phyloP scores from a whole-genome alignment of 2,113 vertebrate genomes.

The Podocnemis expansa region DNA sequence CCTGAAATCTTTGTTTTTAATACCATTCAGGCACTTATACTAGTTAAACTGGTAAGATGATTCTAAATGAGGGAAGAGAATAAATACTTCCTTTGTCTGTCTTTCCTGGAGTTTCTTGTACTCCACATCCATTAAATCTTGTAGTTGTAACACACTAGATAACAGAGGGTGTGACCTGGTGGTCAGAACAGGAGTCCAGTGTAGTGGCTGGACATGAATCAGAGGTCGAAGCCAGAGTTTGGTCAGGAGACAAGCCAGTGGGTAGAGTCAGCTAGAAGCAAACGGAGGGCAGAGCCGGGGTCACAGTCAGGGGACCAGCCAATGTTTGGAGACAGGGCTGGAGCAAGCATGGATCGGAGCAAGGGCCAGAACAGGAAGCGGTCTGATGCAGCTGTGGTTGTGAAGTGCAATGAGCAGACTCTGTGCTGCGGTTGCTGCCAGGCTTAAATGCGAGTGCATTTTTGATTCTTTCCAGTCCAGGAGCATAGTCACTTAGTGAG shows the following conservation, averaged over 20 bases:
- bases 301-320: too few relatives aligned
- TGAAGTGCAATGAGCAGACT: not conserved
- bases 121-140: not conserved
- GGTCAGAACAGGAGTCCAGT: not conserved
- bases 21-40: not conserved
- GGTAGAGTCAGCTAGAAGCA: not conserved
- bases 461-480: not conserved
- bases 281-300: not conserved
- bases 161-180: not conserved
- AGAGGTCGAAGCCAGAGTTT: not conserved
- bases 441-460: not conserved
- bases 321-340: too few relatives aligned
- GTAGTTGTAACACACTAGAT: not conserved
- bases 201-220: not conserved
- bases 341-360: not conserved
- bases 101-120: not conserved
- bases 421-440: not conserved
- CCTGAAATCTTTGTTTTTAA: not conserved
- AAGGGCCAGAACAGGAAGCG: not conserved
- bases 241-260: not conserved
- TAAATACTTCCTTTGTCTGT: not conserved
- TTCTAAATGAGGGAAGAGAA: not conserved
- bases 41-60: not conserved
- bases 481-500: not conserved
- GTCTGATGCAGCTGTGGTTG: not conserved